Evolutionary conservation across 2,797 vertebrate genomes (phyloP).

Genomic region (Loris lydekkerianus): DNA sequence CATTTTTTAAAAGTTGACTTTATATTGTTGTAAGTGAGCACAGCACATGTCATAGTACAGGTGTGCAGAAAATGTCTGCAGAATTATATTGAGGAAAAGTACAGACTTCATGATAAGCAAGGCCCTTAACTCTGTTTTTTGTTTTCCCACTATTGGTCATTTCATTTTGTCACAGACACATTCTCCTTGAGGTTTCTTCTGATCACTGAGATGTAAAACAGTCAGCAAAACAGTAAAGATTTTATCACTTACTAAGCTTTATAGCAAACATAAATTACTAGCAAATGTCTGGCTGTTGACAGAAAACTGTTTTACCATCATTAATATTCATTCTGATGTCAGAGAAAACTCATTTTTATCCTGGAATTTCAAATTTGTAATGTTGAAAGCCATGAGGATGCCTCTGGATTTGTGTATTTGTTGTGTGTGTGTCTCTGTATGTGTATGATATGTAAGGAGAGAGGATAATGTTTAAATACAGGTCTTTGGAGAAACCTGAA

Average conservation of each 20-base stretch:
- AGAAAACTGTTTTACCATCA: neutral
- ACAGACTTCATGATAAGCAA: neutral
- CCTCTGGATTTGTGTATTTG: neutral
- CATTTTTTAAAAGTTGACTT: neutral
- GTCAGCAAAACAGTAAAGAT: neutral
- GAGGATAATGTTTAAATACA: neutral
- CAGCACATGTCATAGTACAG: accelerated
- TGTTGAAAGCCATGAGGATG: neutral
- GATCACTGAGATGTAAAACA: neutral
- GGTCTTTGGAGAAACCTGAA: neutral
- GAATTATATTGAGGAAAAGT: neutral
- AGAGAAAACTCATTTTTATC: neutral
- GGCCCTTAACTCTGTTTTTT: neutral
- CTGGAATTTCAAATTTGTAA: neutral
- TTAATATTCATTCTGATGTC: neutral
- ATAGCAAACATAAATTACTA: neutral
- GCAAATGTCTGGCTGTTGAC: neutral
- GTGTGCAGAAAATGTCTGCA: neutral
- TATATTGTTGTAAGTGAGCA: neutral
- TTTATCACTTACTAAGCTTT: neutral
- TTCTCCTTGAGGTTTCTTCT: neutral
- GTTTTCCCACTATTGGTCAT: neutral
- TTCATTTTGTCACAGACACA: neutral
- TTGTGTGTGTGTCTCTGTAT: neutral
- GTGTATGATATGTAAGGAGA: accelerated